A percentile compares a stretch with the other conserved stretches of the same genome.
Evolutionary conservation across 2,888 invertebrate genomes (phyloP).

Genomic region (Drosophila melanosoma): DNA sequence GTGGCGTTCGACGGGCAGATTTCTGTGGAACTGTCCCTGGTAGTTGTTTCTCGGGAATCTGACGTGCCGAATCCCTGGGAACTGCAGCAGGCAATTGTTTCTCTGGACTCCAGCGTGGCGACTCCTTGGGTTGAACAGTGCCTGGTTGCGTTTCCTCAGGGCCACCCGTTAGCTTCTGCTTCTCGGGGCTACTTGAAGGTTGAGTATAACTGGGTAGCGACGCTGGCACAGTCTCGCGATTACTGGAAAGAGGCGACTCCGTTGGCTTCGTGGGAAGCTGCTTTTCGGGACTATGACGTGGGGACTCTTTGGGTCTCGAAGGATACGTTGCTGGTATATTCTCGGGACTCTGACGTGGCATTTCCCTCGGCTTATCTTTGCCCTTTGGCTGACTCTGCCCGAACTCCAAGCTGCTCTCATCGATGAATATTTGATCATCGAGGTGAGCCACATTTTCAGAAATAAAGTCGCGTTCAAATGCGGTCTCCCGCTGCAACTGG

Average conservation of each 20-base stretch:
- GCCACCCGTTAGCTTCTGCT: not conserved
- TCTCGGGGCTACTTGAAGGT: conserved; percentile 12
- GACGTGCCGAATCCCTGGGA: conserved; percentile 22
- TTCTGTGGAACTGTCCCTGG: conserved; percentile 13
- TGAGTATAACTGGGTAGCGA: conserved; percentile 6
- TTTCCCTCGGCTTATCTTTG: conserved; percentile 7
- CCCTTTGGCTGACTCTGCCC: conserved; percentile 21
- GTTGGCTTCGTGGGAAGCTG: conserved; percentile 19
- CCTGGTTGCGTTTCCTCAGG: not conserved
- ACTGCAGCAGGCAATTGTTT: conserved; percentile 19
- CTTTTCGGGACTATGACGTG: conserved; percentile 39
- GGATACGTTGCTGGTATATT: conserved; percentile 18
- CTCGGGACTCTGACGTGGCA: conserved; percentile 29
- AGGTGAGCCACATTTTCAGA: conserved; percentile 45
- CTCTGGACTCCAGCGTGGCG: conserved; percentile 33
- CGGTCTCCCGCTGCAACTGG: conserved; percentile 69
- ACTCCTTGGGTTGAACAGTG: not conserved
- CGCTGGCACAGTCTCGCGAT: conserved; percentile 13
- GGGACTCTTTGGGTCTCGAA: conserved; percentile 21
- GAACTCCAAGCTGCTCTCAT: conserved; percentile 38
- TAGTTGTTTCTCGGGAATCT: conserved; percentile 36
- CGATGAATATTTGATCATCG: conserved; percentile 61
- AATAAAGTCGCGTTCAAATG: conserved; percentile 61
- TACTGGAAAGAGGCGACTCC: conserved; percentile 27
- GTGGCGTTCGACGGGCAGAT: conserved; percentile 23